A percentile compares a stretch with the other conserved stretches of the same genome.
phyloP scores from a whole-genome alignment of 2,888 invertebrate species.

The Rhagium mordax region DNA sequence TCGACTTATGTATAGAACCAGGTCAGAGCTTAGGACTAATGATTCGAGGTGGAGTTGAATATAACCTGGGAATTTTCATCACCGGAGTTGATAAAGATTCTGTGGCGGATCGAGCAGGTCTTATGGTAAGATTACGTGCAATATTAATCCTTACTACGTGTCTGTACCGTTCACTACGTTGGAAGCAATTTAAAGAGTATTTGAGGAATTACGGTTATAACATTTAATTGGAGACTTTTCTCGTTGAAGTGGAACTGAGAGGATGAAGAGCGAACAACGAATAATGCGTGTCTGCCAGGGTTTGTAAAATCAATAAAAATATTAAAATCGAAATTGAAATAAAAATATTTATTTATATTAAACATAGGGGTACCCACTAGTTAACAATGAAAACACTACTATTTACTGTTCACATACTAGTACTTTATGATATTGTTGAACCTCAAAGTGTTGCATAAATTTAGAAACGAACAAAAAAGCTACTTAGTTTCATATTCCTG shows the following conservation, averaged over 20 bases:
- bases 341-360: too few relatives aligned
- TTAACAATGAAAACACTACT: too few relatives aligned
- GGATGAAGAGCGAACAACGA: not conserved
- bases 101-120: constrained; percentile 91
- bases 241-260: not conserved
- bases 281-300: too few relatives aligned
- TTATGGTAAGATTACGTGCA: constrained; percentile 78
- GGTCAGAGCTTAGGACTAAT: constrained; percentile 93
- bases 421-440: too few relatives aligned
- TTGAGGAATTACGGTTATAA: not conserved
- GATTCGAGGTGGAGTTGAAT: constrained; percentile 96
- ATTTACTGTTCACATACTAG: too few relatives aligned
- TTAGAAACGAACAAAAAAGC: too few relatives aligned
- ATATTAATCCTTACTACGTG: constrained; percentile 15
- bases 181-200: not conserved
- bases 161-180: not conserved
- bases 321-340: too few relatives aligned
- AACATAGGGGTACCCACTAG: too few relatives aligned
- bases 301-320: too few relatives aligned
- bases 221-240: not conserved
- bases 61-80: constrained; percentile 95
- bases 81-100: constrained; percentile 96
- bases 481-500: too few relatives aligned
- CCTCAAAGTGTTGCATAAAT: too few relatives aligned
- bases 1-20: constrained; percentile 90